Evolutionary conservation across 2,113 vertebrate genomes (phyloP).

Genomic region (Pogonocichla stellata): DNA sequence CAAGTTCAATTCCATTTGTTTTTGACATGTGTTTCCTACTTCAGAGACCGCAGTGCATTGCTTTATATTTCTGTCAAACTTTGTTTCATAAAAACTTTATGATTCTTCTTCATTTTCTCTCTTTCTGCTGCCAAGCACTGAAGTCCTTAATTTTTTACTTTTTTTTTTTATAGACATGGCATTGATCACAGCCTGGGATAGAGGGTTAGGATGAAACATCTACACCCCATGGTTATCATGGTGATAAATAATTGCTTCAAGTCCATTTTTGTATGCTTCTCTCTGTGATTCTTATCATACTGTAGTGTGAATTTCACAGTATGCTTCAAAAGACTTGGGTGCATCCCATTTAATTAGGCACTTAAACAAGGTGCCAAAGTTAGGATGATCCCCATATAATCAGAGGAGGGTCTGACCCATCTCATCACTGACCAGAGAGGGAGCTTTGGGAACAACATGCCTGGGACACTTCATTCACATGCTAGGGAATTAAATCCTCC

Average conservation of each 20-base stretch:
- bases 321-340: fast-evolving
- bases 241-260: neutral
- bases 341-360: neutral
- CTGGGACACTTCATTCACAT: neutral
- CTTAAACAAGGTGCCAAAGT: neutral
- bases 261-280: neutral
- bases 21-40: conserved; percentile 47
- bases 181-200: neutral
- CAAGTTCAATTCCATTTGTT: conserved; percentile 57
- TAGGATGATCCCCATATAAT: neutral
- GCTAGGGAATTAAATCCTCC: neutral
- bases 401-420: neutral
- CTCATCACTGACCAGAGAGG: neutral
- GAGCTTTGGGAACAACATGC: neutral
- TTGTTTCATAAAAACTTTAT: conserved; percentile 21
- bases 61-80: conserved; percentile 48
- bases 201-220: neutral
- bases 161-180: neutral
- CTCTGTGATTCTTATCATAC: neutral
- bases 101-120: neutral
- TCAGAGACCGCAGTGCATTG: neutral
- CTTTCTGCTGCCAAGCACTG: neutral
- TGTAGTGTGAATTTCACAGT: neutral
- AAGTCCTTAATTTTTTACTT: neutral
- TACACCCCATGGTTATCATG: neutral